A percentile compares a stretch with the other conserved stretches of the same genome.
These are phyloP conservation scores for Atrina japonica DNA, from an alignment of 2,888 invertebrate species.

Conservation along the genomic window DNA sequence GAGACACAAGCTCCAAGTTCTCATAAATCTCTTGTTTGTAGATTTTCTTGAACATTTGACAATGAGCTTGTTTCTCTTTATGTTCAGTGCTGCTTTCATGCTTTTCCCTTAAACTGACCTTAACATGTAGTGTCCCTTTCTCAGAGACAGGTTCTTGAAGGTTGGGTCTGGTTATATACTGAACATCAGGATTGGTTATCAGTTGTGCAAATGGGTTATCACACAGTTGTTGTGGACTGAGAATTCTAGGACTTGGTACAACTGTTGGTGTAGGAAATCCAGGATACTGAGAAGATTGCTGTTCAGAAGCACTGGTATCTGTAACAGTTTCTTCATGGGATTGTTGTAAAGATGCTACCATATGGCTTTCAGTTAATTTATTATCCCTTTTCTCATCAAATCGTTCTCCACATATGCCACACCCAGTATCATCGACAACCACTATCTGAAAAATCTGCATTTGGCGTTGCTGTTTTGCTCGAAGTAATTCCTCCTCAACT, in stretches of 20 bases:
- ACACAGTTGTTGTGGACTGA: constrained; percentile 7
- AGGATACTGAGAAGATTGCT: neutral
- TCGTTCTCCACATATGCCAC: constrained; percentile 55
- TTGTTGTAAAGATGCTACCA: too few relatives aligned
- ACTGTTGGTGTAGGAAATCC: neutral
- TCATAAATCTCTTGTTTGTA: constrained; percentile 3
- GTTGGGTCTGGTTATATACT: too few relatives aligned
- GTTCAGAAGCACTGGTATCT: neutral
- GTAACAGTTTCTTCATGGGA: too few relatives aligned
- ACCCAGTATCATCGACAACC: constrained; percentile 46
- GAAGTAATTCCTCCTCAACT: constrained; percentile 17
- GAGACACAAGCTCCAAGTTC: neutral
- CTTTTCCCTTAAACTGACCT: neutral
- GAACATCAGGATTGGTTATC: neutral
- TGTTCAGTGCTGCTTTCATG: constrained; percentile 17
- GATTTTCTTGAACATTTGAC: constrained; percentile 2
- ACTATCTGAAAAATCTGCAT: constrained; percentile 40
- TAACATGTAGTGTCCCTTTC: neutral
- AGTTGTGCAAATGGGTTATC: constrained; percentile 22
- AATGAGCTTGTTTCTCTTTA: constrained; percentile 13
- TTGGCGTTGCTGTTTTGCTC: neutral
- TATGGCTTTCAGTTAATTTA: too few relatives aligned
- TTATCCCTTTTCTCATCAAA: constrained; percentile 28
- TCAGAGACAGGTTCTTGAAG: neutral
- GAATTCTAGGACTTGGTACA: neutral